These are phyloP conservation scores for Puntigrus tetrazona DNA, from an alignment of 2,113 vertebrate genomes.

Conservation along the genomic window DNA sequence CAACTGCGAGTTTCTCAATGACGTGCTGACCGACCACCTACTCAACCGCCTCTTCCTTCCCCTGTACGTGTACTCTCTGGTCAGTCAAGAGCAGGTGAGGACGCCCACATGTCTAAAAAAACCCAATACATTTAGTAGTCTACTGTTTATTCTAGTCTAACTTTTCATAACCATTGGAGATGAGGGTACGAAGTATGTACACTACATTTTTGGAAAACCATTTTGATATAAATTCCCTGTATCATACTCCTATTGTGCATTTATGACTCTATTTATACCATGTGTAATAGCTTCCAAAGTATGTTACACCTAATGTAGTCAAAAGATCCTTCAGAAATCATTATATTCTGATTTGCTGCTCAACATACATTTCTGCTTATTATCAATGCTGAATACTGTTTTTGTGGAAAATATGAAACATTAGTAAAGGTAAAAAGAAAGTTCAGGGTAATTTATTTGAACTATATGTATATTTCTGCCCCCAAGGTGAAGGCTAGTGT, in stretches of 20 bases:
- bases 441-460: no score
- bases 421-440: no score
- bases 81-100: slow-evolving; percentile 84
- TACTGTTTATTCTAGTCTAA: background rate
- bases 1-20: slow-evolving; percentile 98
- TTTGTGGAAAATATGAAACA: background rate
- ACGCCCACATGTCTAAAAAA: background rate
- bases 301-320: background rate
- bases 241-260: background rate
- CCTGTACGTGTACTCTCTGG: slow-evolving; percentile 93
- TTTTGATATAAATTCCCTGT: background rate
- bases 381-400: background rate
- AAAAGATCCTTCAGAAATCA: background rate
- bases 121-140: background rate
- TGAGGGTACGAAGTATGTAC: background rate
- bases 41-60: slow-evolving; percentile 97
- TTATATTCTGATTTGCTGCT: background rate
- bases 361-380: background rate
- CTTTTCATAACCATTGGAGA: background rate
- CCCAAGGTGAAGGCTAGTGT: background rate
- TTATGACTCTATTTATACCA: background rate
- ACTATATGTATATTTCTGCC: background rate
- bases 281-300: background rate
- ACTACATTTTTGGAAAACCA: background rate
- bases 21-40: slow-evolving; percentile 94